Percentiles rank a stretch among this genome's conserved stretches.
phyloP scores from a whole-genome alignment of 1,140 invertebrate species.

The Conus betulinus region DNA sequence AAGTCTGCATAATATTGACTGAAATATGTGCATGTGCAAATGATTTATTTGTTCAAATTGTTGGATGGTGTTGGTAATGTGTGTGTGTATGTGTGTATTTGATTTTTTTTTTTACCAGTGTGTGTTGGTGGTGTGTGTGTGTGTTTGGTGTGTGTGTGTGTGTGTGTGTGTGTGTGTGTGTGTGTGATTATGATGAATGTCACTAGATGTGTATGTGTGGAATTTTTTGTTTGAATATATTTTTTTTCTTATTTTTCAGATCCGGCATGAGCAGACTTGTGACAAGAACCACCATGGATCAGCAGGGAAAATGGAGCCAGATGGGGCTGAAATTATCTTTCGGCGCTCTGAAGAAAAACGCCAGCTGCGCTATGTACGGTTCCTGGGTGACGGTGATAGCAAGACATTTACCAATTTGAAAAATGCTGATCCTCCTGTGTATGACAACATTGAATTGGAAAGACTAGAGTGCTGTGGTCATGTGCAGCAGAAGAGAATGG shows the following conservation, averaged over 20 bases:
- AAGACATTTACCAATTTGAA: background rate
- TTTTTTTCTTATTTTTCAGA: too few species aligned
- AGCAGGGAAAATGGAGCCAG: background rate
- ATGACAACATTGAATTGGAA: background rate
- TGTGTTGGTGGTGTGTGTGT: background rate
- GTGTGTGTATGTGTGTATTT: too few species aligned
- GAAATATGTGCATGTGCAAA: too few species aligned
- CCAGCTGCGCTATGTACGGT: background rate
- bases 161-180: too few species aligned
- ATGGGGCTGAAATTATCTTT: background rate
- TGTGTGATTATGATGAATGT: too few species aligned
- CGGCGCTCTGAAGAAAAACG: background rate
- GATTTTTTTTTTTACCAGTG: too few species aligned
- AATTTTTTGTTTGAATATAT: too few species aligned
- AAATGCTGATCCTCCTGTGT: background rate
- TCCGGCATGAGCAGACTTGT: background rate
- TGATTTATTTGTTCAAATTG: too few species aligned
- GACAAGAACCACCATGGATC: background rate
- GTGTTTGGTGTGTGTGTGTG: too few species aligned
- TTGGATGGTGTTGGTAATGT: too few species aligned
- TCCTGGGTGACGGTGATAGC: background rate
- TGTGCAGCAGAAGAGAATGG: background rate
- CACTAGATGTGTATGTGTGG: too few species aligned
- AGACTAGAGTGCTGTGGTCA: background rate
- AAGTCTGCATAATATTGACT: too few species aligned